Evolutionary conservation across 1,140 invertebrate genomes (phyloP).

Genomic region (Cheumatopsyche charites): DNA sequence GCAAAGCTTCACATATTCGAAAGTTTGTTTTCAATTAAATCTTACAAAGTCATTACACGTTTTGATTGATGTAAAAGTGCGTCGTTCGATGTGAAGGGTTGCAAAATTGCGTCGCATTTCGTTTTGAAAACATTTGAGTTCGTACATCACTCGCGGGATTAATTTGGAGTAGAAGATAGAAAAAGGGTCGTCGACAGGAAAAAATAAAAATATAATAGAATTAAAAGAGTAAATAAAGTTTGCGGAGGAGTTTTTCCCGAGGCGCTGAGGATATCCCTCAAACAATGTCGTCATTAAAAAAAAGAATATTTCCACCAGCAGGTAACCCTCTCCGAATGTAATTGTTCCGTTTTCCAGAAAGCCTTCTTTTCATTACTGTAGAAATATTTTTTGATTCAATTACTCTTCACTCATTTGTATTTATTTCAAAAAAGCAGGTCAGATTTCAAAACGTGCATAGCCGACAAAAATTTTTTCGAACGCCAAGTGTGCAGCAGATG

Average conservation of each 20-base stretch:
- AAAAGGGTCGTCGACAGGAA: neutral
- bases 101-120: neutral
- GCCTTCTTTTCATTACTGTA: too few relatives aligned
- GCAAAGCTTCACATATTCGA: neutral
- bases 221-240: constrained; percentile 22
- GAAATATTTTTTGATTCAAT: too few relatives aligned
- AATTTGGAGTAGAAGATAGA: constrained; percentile 28
- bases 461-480: too few relatives aligned
- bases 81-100: neutral
- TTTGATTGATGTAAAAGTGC: neutral
- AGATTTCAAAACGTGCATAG: too few relatives aligned
- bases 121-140: neutral
- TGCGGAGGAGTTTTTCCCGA: neutral
- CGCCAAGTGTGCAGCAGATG: too few relatives aligned
- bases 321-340: neutral
- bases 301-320: constrained; percentile 37
- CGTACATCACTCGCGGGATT: constrained; percentile 35
- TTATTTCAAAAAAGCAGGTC: too few relatives aligned
- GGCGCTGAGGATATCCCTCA: constrained; percentile 35
- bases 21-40: neutral
- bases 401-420: too few relatives aligned
- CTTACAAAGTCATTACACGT: neutral
- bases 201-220: constrained; percentile 5
- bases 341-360: too few relatives aligned
- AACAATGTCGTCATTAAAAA: constrained; percentile 48